Percentiles rank a stretch among this genome's conserved stretches.
Conservation (phyloP, 1,140 invertebrate species). For the Drosophila aff. region DNA sequence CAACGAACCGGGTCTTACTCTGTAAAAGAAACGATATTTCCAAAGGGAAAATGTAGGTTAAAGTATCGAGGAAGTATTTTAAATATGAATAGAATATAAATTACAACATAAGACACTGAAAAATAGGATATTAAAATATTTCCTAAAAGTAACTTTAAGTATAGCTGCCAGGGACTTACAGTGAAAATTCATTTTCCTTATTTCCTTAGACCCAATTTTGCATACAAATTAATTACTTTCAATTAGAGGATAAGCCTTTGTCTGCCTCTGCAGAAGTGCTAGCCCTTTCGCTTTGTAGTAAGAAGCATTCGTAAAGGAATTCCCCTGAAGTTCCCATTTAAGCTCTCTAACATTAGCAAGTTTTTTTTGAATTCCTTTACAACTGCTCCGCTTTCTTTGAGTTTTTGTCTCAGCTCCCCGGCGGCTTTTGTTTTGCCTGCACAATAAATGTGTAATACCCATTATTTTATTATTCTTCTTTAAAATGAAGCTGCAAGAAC, state of each 20-base stretch:
- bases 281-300: background rate
- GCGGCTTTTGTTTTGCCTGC: constrained; percentile 37
- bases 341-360: constrained; percentile 10
- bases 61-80: background rate
- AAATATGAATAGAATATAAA: background rate
- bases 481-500: constrained; percentile 37
- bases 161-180: background rate
- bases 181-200: background rate
- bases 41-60: too few species aligned
- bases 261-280: background rate
- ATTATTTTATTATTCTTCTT: constrained; percentile 52
- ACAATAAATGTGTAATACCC: constrained; percentile 42
- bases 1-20: background rate
- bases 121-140: background rate
- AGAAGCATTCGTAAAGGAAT: constrained; percentile 1
- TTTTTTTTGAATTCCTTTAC: constrained; percentile 31
- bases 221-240: constrained; percentile 31
- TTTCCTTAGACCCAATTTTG: background rate
- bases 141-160: background rate
- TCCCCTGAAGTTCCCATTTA: constrained; percentile 20
- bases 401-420: constrained; percentile 1
- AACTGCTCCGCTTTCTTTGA: constrained; percentile 18
- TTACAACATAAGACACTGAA: background rate
- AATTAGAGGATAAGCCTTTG: constrained; percentile 40
- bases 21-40: background rate